Evolutionary conservation across 2,888 invertebrate species (phyloP).

Genomic region (Rambutsinella grinnellia): DNA sequence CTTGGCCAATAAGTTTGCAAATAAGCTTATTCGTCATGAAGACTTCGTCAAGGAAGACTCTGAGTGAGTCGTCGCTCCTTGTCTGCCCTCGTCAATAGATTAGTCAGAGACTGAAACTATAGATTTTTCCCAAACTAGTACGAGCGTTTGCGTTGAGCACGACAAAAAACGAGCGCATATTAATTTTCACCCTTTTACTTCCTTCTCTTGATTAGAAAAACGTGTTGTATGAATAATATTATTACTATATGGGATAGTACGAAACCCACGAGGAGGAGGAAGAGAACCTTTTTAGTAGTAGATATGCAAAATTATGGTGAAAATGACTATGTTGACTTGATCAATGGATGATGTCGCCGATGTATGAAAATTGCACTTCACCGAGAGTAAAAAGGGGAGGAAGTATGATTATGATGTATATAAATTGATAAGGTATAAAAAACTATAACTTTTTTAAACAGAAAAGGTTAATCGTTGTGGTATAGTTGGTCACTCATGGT

Average conservation of each 20-base stretch:
- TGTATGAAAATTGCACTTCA: no score
- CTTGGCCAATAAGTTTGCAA: slow-evolving; percentile 48
- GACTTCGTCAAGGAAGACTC: no score
- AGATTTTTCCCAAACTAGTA: slow-evolving; percentile 1
- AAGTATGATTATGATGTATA: background rate
- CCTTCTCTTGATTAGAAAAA: background rate
- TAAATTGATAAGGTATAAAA: slow-evolving; percentile 20
- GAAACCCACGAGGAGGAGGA: background rate
- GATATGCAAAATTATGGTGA: slow-evolving; percentile 6
- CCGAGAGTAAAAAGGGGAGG: background rate
- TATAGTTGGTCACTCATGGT: no score
- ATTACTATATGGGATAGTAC: background rate
- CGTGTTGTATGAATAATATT: background rate
- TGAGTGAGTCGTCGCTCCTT: slow-evolving; percentile 29
- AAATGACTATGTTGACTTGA: no score
- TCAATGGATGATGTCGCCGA: slow-evolving; percentile 1
- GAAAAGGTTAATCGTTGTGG: background rate
- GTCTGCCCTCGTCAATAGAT: slow-evolving; percentile 11
- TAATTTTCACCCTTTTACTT: background rate
- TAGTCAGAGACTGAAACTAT: slow-evolving; percentile 3
- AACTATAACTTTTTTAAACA: background rate
- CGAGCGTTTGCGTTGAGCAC: background rate
- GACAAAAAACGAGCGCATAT: slow-evolving; percentile 1
- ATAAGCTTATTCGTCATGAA: slow-evolving; percentile 47
- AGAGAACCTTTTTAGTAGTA: background rate